Conservation (phyloP, 2,797 vertebrate genomes). For the Knipowitschia caucasica region DNA sequence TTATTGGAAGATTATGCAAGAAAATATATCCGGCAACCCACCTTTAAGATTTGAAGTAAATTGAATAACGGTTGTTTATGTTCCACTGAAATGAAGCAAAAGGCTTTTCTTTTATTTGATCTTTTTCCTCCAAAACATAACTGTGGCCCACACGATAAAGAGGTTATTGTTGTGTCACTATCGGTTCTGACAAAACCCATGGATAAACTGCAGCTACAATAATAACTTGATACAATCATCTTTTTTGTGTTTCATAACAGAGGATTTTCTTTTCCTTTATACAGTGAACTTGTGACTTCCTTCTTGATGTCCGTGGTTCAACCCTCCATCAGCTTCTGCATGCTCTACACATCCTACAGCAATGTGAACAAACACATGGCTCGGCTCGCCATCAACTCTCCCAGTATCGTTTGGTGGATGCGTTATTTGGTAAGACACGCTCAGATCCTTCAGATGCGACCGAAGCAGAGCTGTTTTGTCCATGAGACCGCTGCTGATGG, state of each 20-base stretch:
- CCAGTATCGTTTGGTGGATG: constrained; percentile 31
- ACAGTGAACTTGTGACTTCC: constrained; percentile 33
- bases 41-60: too few species aligned
- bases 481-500: background rate
- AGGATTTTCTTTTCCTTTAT: background rate
- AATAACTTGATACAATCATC: too few species aligned
- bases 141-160: too few species aligned
- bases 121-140: too few species aligned
- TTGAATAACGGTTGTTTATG: too few species aligned
- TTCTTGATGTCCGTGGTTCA: constrained; percentile 18
- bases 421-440: constrained; percentile 50
- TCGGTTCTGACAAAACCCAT: background rate
- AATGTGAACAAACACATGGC: constrained; percentile 45
- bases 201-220: background rate
- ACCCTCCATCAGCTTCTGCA: constrained; percentile 43
- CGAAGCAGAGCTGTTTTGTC: background rate
- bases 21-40: too few species aligned
- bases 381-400: constrained; percentile 55
- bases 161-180: too few species aligned
- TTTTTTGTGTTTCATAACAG: too few species aligned
- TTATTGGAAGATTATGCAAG: too few species aligned
- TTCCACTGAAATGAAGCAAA: too few species aligned
- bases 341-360: constrained; percentile 55
- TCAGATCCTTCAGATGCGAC: background rate
- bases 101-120: too few species aligned